Evolutionary conservation across 2,888 invertebrate genomes (phyloP).

Genomic region (Plutella xylostella): DNA sequence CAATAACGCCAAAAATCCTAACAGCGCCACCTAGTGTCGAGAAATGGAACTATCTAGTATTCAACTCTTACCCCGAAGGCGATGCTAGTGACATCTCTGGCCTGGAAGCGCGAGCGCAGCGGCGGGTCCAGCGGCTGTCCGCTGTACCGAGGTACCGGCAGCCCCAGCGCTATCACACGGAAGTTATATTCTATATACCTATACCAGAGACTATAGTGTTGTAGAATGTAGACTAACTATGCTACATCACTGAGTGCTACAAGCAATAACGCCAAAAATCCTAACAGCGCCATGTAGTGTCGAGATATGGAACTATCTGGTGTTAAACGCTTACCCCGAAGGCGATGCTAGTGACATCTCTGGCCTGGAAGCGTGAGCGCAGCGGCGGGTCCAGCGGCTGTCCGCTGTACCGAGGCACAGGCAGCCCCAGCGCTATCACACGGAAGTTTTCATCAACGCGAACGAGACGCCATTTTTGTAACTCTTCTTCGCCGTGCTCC

Average conservation of each 20-base stretch:
- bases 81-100: slow-evolving; percentile 79
- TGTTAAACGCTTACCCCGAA: slow-evolving; percentile 76
- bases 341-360: slow-evolving; percentile 78
- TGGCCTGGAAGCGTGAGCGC: slow-evolving; percentile 93
- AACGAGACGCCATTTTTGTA: slow-evolving; percentile 89
- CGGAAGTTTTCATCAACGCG: slow-evolving; percentile 93
- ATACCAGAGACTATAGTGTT: no score
- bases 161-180: slow-evolving; percentile 91
- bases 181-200: slow-evolving; percentile 76
- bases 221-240: no score
- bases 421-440: slow-evolving; percentile 92
- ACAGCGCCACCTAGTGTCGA: no score
- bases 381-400: slow-evolving; percentile 96
- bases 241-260: no score
- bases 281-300: no score
- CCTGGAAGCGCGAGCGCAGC: slow-evolving; percentile 93
- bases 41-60: no score
- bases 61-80: slow-evolving; percentile 78
- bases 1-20: no score
- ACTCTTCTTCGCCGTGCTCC: slow-evolving; percentile 83
- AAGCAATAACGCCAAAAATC: no score
- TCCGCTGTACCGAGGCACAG: slow-evolving; percentile 89
- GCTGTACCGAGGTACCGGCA: slow-evolving; percentile 88
- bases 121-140: slow-evolving; percentile 98
- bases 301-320: no score